phyloP scores from a whole-genome alignment of 2,113 vertebrate species.

The Hucho hucho region DNA sequence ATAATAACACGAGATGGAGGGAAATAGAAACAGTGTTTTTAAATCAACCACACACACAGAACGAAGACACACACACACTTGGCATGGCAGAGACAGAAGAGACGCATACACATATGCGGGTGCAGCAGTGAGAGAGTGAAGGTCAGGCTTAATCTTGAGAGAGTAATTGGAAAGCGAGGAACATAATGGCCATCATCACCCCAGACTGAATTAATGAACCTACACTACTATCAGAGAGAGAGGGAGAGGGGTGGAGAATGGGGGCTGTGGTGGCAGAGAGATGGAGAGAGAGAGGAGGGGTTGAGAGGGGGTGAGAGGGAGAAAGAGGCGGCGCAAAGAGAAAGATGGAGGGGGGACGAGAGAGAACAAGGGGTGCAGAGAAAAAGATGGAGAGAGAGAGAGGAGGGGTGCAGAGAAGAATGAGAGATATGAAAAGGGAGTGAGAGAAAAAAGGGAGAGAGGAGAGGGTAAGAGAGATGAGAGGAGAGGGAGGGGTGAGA shows the following conservation, averaged over 20 bases:
- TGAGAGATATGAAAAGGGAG: conserved; percentile 46
- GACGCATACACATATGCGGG: conserved; percentile 67
- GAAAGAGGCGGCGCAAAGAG: conserved; percentile 15
- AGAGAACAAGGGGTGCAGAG: conserved; percentile 56
- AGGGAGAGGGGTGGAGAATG: conserved; percentile 55
- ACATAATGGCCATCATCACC: conserved; percentile 99
- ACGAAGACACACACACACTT: conserved; percentile 60
- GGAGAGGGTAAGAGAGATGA: conserved; percentile 56
- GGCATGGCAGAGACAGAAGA: conserved; percentile 67
- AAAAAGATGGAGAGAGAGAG: conserved; percentile 70
- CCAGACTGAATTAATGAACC: conserved; percentile 99
- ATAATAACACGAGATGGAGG: background rate
- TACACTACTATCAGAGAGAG: conserved; percentile 95
- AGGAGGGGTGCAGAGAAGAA: conserved; percentile 68
- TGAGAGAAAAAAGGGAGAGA: conserved; percentile 63
- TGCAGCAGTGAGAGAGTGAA: conserved; percentile 90
- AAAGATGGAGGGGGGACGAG: conserved; percentile 61
- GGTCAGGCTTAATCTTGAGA: conserved; percentile 99
- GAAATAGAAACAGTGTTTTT: background rate
- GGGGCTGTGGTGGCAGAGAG: conserved; percentile 64
- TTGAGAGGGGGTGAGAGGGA: conserved; percentile 51
- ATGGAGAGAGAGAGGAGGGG: conserved; percentile 72
- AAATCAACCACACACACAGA: conserved; percentile 56
- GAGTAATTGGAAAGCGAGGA: conserved; percentile 99
- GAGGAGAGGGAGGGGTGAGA: conserved; percentile 63